Base-by-base conservation (phyloP, 1,140 invertebrate species). In the Magallana gigas region DNA sequence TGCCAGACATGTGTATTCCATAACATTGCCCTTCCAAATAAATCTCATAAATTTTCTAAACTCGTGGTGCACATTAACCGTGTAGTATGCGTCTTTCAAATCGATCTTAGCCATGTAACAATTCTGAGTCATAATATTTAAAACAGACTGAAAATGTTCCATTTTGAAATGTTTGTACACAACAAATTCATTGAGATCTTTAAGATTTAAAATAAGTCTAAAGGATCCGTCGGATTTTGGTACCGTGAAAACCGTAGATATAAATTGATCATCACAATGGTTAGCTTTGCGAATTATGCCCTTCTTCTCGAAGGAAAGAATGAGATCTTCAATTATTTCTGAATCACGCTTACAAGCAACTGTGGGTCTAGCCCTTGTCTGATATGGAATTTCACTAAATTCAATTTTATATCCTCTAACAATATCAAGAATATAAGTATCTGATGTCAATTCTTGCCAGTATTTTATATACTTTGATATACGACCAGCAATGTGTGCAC, bases 381-480 rank as follows among this genome's bases (percentile, higher is more conserved):
- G 83, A 84, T 60, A 84, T 11, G 83, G 83, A 84, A 58, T 16
- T 8, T 14, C 11, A 60, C 8, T 36, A 36, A 60, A 60, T 60
- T 84, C 5, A 57, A 60, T 36, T 84, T 84, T 58, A 36, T 84
- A 84, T 59, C 23, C 83, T n/a, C 60, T 84, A 23, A 84, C 57
- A 84, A 84, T 84, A 58, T 60, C 57, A 18, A 84, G 83, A 84
- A 84, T 84, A 59, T 84, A 57, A 18, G 12, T 57, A 60, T 84
- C 83, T 57, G 6, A 57, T 60, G 83, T 60, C 11, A 84, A 58
- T 5, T 60, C 23, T 29, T 58, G n/a, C 83, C 83, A 84, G 48
- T 62, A 16, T 57, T 16, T 16, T 18, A n/a, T 57, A 84, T n/a
- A 84, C 48, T 58, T 36, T 59, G 12, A 57, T n/a, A 84, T 84